These are phyloP conservation scores for Penaeus chinensis DNA, from an alignment of 1,140 invertebrate genomes.

Conservation along the genomic window DNA sequence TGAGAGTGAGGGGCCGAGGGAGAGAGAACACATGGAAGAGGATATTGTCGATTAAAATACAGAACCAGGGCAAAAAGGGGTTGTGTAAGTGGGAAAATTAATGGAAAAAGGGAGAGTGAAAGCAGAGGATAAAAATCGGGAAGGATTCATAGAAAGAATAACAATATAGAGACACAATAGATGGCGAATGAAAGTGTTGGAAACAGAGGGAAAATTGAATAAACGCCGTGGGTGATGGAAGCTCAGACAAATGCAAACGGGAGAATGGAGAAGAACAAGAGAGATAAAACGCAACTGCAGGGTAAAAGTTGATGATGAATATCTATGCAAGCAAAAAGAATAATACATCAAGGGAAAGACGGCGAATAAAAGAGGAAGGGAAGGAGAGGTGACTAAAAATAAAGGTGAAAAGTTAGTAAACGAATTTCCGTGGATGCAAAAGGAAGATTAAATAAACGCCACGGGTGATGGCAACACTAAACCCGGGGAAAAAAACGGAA, in stretches of 20 bases:
- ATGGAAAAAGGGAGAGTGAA: slow-evolving; percentile 52
- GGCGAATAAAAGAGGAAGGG: no score
- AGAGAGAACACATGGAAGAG: slow-evolving; percentile 40
- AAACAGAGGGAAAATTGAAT: slow-evolving; percentile 41
- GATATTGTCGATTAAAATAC: slow-evolving; percentile 56
- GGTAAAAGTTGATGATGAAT: slow-evolving; percentile 46
- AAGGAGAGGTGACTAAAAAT: no score
- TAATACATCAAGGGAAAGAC: no score
- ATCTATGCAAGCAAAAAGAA: slow-evolving; percentile 13
- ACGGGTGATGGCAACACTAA: slow-evolving; percentile 17
- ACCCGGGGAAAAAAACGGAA: neutral
- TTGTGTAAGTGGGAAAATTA: slow-evolving; percentile 55
- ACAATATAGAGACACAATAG: slow-evolving; percentile 57
- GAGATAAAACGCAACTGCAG: slow-evolving; percentile 44
- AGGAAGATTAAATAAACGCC: slow-evolving; percentile 47
- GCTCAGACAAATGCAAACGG: slow-evolving; percentile 45
- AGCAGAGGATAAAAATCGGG: slow-evolving; percentile 31
- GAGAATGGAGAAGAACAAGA: slow-evolving; percentile 40
- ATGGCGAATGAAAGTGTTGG: slow-evolving; percentile 55
- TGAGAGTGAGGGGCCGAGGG: slow-evolving; percentile 43
- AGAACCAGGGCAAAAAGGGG: slow-evolving; percentile 49
- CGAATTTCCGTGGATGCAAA: slow-evolving; percentile 29
- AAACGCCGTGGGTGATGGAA: slow-evolving; percentile 51
- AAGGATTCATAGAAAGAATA: slow-evolving; percentile 47
- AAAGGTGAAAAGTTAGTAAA: no score